Percentiles rank a stretch among this genome's conserved stretches.
Evolutionary conservation across 2,113 vertebrate genomes (phyloP).

Genomic region (Probosciger aterrimus): DNA sequence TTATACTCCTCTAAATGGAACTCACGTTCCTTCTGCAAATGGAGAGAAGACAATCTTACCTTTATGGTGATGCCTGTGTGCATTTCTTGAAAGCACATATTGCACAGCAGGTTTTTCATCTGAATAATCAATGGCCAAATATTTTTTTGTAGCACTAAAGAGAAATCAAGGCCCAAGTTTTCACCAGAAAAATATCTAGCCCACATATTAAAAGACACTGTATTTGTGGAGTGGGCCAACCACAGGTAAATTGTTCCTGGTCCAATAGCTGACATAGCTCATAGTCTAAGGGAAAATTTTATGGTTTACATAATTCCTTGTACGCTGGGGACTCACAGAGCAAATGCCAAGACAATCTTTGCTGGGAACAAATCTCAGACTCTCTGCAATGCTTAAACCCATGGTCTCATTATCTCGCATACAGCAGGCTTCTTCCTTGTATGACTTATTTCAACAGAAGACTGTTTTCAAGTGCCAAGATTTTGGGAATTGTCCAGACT

Average conservation of each 20-base stretch:
- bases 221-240: background rate
- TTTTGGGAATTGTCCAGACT: background rate
- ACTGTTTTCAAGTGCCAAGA: background rate
- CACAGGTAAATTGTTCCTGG: background rate
- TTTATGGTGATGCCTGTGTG: background rate
- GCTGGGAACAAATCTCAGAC: background rate
- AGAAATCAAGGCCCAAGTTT: constrained; percentile 26
- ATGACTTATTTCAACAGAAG: background rate
- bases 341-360: background rate
- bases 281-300: background rate
- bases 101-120: background rate
- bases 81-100: background rate
- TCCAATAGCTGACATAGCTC: background rate
- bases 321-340: background rate
- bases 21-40: background rate
- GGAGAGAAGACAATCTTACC: background rate
- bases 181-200: background rate
- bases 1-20: background rate
- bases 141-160: constrained; percentile 31
- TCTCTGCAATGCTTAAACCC: background rate
- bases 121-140: background rate
- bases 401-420: background rate
- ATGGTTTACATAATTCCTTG: background rate
- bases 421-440: background rate
- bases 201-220: background rate